phyloP scores from a whole-genome alignment of 2,888 invertebrate genomes.

The Noctua comes region DNA sequence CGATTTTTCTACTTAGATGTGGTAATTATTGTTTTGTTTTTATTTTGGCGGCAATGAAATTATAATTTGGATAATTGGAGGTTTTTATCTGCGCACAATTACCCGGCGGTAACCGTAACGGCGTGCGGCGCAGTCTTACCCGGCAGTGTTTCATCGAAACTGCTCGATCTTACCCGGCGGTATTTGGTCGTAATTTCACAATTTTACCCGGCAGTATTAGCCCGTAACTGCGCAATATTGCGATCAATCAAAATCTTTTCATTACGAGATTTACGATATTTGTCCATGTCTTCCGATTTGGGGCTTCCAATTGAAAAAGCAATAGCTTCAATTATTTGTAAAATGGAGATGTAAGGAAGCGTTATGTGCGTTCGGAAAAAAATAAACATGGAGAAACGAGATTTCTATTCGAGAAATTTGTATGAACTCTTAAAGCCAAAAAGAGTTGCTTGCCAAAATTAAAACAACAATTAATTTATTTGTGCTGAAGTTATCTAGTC shows the following conservation, averaged over 20 bases:
- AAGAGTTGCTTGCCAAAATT: constrained; percentile 57
- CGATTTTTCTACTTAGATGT: constrained; percentile 77
- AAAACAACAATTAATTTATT: constrained; percentile 38
- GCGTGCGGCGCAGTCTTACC: too few species aligned
- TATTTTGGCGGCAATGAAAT: constrained; percentile 52
- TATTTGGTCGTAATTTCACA: too few species aligned
- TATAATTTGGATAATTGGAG: constrained; percentile 9
- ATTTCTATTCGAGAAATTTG: neutral
- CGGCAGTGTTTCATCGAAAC: too few species aligned
- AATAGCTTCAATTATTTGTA: constrained; percentile 46
- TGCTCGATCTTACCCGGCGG: too few species aligned
- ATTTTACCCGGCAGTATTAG: neutral
- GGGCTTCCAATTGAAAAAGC: constrained; percentile 53
- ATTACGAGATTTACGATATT: neutral
- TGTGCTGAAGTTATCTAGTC: constrained; percentile 72
- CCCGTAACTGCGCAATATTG: neutral
- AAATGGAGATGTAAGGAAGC: neutral
- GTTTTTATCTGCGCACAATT: neutral
- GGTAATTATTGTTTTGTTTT: constrained; percentile 65
- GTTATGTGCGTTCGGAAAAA: constrained; percentile 9
- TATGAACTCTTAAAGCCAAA: neutral
- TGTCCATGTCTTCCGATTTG: constrained; percentile 42
- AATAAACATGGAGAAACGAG: neutral
- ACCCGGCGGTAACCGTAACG: too few species aligned
- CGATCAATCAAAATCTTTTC: neutral